These are phyloP conservation scores for Drosophila cardini DNA, from an alignment of 1,140 invertebrate species.

Conservation along the genomic window DNA sequence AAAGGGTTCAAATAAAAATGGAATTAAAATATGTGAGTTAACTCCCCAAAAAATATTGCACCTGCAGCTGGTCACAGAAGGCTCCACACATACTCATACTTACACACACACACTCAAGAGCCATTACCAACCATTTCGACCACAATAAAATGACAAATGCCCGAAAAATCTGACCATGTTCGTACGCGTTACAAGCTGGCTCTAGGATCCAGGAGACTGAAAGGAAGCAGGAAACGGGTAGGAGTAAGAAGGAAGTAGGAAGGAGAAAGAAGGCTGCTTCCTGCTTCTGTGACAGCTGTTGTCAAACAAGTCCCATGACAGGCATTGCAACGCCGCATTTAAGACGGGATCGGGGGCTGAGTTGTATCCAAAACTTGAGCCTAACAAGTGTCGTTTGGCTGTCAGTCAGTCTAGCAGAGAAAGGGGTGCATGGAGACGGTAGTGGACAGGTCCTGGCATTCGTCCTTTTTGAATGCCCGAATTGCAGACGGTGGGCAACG, in stretches of 20 bases:
- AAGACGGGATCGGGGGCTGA: slow-evolving; percentile 8
- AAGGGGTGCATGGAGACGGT: slow-evolving; percentile 5
- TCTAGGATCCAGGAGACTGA: neutral
- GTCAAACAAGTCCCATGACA: slow-evolving; percentile 76
- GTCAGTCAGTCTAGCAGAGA: slow-evolving; percentile 51
- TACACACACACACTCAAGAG: slow-evolving; percentile 9
- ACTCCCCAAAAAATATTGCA: slow-evolving; percentile 65
- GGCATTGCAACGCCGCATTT: slow-evolving; percentile 69
- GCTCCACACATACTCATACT: slow-evolving; percentile 17
- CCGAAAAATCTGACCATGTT: slow-evolving; percentile 76
- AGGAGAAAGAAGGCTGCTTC: neutral
- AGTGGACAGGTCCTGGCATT: slow-evolving; percentile 24
- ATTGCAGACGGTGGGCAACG: slow-evolving; percentile 43
- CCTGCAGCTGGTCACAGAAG: slow-evolving; percentile 60
- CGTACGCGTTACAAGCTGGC: slow-evolving; percentile 48
- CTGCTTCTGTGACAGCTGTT: slow-evolving; percentile 56
- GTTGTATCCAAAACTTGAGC: slow-evolving; percentile 61
- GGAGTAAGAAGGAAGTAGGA: neutral
- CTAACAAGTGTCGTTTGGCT: slow-evolving; percentile 76
- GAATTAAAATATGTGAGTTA: slow-evolving; percentile 76
- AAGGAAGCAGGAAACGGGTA: neutral
- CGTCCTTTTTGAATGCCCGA: slow-evolving; percentile 38
- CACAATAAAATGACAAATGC: slow-evolving; percentile 81
- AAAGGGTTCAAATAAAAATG: slow-evolving; percentile 76
- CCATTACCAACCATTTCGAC: slow-evolving; percentile 75